These are phyloP conservation scores for Oscheius sp. DNA, from an alignment of 2,888 invertebrate species.

Conservation along the genomic window DNA sequence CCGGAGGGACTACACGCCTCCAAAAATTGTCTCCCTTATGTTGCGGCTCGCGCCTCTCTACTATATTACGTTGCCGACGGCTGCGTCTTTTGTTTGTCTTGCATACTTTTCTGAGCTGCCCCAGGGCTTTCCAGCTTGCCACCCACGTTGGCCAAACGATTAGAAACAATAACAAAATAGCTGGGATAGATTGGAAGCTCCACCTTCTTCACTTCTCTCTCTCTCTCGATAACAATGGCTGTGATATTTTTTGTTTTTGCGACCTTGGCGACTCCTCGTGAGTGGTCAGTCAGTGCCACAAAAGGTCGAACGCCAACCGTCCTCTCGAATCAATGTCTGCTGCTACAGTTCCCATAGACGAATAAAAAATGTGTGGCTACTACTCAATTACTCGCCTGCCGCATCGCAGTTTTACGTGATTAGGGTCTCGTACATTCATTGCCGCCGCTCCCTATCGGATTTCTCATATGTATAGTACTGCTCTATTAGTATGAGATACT, in stretches of 20 bases:
- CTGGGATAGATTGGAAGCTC: background rate
- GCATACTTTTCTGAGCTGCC: conserved; percentile 28
- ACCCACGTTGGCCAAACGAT: background rate
- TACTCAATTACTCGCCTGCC: conserved; percentile 1
- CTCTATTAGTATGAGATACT: conserved; percentile 4
- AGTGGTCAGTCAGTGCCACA: conserved; percentile 26
- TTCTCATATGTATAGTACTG: conserved; percentile 18
- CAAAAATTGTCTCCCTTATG: conserved; percentile 14
- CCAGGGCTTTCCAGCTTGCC: background rate
- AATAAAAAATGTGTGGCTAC: background rate
- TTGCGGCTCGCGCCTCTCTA: conserved; percentile 10
- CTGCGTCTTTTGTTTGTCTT: conserved; percentile 24
- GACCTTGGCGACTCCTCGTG: conserved; percentile 27
- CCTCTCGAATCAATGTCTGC: conserved; percentile 21
- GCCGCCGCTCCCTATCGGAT: conserved; percentile 21
- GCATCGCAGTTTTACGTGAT: conserved; percentile 24
- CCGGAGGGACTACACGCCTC: conserved; percentile 11
- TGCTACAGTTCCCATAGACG: background rate
- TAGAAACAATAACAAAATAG: background rate
- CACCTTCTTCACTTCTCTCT: too few species aligned
- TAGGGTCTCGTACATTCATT: conserved; percentile 22
- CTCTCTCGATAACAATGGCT: conserved; percentile 21
- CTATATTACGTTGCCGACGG: conserved; percentile 28
- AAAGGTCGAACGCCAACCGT: conserved; percentile 23
- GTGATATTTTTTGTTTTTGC: conserved; percentile 30